phyloP scores from a whole-genome alignment of 2,888 invertebrate species.

The Phania funesta region DNA sequence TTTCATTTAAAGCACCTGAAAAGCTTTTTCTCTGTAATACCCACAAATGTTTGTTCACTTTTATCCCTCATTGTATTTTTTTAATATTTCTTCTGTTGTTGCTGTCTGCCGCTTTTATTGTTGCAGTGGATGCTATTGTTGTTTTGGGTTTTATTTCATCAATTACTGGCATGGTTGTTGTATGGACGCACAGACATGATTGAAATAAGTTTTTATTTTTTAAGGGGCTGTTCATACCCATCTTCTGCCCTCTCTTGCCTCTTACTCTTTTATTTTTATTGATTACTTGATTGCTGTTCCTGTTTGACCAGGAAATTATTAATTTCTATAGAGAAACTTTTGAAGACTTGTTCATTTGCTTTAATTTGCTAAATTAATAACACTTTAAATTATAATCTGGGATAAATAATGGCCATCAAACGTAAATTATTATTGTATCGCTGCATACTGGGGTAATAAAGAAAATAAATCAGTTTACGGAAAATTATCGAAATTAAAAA shows the following conservation, averaged over 20 bases:
- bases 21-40: too few relatives aligned
- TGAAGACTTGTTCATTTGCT: not conserved
- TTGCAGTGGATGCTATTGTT: too few relatives aligned
- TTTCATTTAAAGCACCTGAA: too few relatives aligned
- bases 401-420: not conserved
- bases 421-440: not conserved
- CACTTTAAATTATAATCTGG: not conserved
- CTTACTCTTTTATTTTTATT: not conserved
- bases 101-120: too few relatives aligned
- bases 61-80: too few relatives aligned
- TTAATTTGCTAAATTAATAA: not conserved
- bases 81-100: too few relatives aligned
- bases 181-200: too few relatives aligned
- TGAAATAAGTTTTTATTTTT: not conserved
- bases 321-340: not conserved
- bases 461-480: not conserved
- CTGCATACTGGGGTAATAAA: not conserved
- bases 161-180: too few relatives aligned
- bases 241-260: not conserved
- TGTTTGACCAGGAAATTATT: not conserved
- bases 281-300: not conserved
- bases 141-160: too few relatives aligned
- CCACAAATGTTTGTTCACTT: too few relatives aligned
- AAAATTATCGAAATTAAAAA: too few relatives aligned
- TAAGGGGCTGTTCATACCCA: not conserved